Evolutionary conservation across 2,113 vertebrate species (phyloP), one percentile per base, ranked within the genome.

Genomic region (Daboia siamensis): DNA sequence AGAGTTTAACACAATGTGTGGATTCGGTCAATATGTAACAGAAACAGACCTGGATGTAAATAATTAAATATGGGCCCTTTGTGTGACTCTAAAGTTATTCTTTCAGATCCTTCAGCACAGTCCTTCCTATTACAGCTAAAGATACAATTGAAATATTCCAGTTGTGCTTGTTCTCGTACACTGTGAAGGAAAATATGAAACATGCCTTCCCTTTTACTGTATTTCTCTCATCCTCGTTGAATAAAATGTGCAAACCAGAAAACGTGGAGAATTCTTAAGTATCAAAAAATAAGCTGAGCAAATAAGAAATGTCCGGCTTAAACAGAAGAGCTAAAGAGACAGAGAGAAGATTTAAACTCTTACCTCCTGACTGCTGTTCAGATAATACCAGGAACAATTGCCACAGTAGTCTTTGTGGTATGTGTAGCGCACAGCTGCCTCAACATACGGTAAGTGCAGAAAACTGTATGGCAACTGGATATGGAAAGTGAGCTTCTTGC

Each of bases 401-500:
- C 97, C 97, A 0, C 98, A 99, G 95, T 97, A 97, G 93, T 98
- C 96, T 91, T 95, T 97, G 20, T 26, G 11, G 90, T 97, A 97
- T 29, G 98, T 98, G 92, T 96, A 97, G 95, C 96, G 97, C 94
- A 99, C 96, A 93, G 98, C 98, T 0, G 98, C 97, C 94, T 99
- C 98, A 1, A 99, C 96, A 0, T 98, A 98, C 4, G 98, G 98
- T 29, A 96, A 96, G 51, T 98, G 97, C 88, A 99, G 98, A 95
- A 97, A 98, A 95, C 98, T 99, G 96, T 96, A 98, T 8, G 99
- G 99, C 90, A 99, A 90, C 59, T 98, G 97, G 91, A 99, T 97
- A 88, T 99, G 98, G 96, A 98, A 99, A 74, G 98, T 98, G 92
- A 99, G 97, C 88, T 96, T 97, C 48, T 98, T 98, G 5, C 98